Conservation (phyloP, 2,888 invertebrate genomes). For the Biston betularia region DNA sequence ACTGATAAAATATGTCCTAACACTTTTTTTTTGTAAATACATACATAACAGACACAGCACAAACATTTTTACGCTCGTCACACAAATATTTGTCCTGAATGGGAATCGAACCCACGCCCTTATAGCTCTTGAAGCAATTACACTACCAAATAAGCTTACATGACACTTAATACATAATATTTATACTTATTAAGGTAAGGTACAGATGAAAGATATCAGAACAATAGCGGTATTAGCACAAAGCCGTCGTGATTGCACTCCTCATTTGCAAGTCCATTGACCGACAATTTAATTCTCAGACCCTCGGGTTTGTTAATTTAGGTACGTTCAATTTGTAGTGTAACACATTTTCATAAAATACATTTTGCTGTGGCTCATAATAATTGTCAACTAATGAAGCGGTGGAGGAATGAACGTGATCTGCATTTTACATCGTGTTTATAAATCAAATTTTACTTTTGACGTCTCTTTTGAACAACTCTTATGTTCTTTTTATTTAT, state of each 20-base stretch:
- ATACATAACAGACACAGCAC: too few species aligned
- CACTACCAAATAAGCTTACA: too few species aligned
- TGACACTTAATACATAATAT: neutral
- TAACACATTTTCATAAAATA: conserved; percentile 50
- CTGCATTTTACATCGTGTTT: conserved; percentile 1
- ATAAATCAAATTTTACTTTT: conserved; percentile 3
- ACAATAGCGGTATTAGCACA: conserved; percentile 68
- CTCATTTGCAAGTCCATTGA: conserved; percentile 81
- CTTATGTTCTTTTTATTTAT: neutral
- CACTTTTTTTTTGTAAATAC: too few species aligned
- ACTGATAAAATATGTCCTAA: too few species aligned
- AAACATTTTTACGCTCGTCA: too few species aligned
- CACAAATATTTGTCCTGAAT: too few species aligned
- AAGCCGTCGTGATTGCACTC: conserved; percentile 74
- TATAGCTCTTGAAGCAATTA: too few species aligned
- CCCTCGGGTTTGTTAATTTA: conserved; percentile 64
- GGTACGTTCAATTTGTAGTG: conserved; percentile 62
- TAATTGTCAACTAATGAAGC: conserved; percentile 56
- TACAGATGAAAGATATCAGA: conserved; percentile 49
- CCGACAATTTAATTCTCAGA: conserved; percentile 77
- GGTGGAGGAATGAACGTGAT: conserved; percentile 29
- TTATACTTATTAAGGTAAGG: neutral
- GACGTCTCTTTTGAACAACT: neutral
- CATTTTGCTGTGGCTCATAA: conserved; percentile 54
- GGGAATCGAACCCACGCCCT: too few species aligned